Conservation (phyloP, 2,888 invertebrate species). For the Ischnus inquisitorius region DNA sequence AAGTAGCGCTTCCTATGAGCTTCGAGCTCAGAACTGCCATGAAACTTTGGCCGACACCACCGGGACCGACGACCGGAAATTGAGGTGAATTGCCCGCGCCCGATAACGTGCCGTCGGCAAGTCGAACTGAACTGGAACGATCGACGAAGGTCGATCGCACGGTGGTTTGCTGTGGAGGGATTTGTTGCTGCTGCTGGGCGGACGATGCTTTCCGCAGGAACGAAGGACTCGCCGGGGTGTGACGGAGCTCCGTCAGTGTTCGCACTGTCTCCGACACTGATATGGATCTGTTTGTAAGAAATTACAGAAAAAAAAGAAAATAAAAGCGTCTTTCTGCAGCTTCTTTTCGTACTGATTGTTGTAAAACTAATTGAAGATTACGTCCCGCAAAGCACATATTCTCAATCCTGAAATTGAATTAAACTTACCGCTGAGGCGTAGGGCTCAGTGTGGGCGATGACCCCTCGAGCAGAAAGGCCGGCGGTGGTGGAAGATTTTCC, state of each 20-base stretch:
- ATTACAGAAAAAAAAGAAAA: neutral
- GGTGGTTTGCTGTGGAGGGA: slow-evolving; percentile 30
- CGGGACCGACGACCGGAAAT: slow-evolving; percentile 82
- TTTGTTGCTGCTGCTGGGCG: slow-evolving; percentile 72
- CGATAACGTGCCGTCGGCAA: slow-evolving; percentile 54
- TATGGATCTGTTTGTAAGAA: slow-evolving; percentile 78
- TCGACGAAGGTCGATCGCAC: slow-evolving; percentile 58
- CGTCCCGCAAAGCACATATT: too few relatives aligned
- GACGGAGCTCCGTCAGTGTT: slow-evolving; percentile 93
- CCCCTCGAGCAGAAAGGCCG: slow-evolving; percentile 91
- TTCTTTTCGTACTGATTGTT: too few relatives aligned
- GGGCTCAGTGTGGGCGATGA: slow-evolving; percentile 82
- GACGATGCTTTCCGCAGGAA: slow-evolving; percentile 87
- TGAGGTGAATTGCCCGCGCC: slow-evolving; percentile 63
- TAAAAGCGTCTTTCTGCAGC: neutral
- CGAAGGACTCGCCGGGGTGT: slow-evolving; percentile 95
- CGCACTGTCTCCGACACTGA: slow-evolving; percentile 94
- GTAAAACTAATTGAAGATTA: too few relatives aligned
- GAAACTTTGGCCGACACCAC: slow-evolving; percentile 88
- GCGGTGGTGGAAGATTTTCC: slow-evolving; percentile 91
- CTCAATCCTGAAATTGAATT: too few relatives aligned
- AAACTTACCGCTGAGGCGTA: slow-evolving; percentile 81
- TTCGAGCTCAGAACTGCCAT: slow-evolving; percentile 92
- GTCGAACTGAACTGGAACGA: slow-evolving; percentile 55
- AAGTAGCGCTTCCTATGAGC: slow-evolving; percentile 83